Evolutionary conservation across 2,888 invertebrate genomes (phyloP).

Genomic region (Zootermopsis nevadensis): DNA sequence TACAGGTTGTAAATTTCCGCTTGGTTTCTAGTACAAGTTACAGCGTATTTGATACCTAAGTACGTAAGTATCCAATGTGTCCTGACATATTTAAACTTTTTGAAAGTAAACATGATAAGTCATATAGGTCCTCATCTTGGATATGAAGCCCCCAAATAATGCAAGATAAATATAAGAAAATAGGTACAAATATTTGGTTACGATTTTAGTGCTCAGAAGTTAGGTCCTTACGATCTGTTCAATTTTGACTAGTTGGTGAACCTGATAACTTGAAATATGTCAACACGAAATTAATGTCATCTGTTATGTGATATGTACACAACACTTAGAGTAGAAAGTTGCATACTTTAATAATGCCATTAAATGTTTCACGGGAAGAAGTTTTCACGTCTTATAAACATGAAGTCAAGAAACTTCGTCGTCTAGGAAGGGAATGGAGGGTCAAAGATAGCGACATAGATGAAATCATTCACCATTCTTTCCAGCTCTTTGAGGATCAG

Average conservation of each 20-base stretch:
- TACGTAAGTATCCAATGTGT: background rate
- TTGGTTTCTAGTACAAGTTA: background rate
- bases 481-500: constrained; percentile 60
- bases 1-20: constrained; percentile 50
- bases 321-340: background rate
- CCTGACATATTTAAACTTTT: background rate
- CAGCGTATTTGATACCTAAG: background rate
- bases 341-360: constrained; percentile 32
- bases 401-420: constrained; percentile 69
- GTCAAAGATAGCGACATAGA: constrained; percentile 73
- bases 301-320: background rate
- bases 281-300: constrained; percentile 20
- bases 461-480: constrained; percentile 70
- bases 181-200: background rate
- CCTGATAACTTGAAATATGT: background rate
- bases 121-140: background rate
- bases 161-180: background rate
- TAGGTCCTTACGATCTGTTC: background rate
- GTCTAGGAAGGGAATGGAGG: constrained; percentile 69
- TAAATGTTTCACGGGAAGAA: constrained; percentile 41
- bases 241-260: background rate
- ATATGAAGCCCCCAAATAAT: background rate
- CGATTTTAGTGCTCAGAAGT: background rate
- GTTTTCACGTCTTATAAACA: constrained; percentile 63
- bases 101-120: background rate